Percentiles rank a stretch among this genome's conserved stretches.
Conservation (phyloP, 2,797 vertebrate species). For the Chloroceryle amazona region DNA sequence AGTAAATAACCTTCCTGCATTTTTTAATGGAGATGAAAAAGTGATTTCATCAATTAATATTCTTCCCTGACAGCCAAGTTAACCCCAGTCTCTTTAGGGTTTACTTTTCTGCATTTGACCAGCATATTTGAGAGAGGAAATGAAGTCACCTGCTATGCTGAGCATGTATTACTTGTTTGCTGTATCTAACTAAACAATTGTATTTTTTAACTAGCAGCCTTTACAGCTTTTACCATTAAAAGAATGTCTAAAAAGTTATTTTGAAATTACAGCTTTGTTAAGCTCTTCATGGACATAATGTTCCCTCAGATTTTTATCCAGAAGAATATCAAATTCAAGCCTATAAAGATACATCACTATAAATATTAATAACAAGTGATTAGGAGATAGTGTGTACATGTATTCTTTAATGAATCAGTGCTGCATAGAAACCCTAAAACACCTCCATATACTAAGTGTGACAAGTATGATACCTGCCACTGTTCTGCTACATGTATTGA, state of each 20-base stretch:
- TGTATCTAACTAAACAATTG: background rate
- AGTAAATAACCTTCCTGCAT: constrained; percentile 51
- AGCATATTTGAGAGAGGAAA: constrained; percentile 3
- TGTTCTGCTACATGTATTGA: background rate
- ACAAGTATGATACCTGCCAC: background rate
- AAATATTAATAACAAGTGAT: background rate
- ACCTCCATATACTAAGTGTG: background rate
- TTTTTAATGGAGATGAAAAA: constrained; percentile 46
- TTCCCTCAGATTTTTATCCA: background rate
- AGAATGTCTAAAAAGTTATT: background rate
- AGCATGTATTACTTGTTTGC: constrained; percentile 35
- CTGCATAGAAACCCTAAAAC: background rate
- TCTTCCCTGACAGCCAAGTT: constrained; percentile 6
- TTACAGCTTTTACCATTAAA: background rate
- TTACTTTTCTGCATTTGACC: constrained; percentile 35
- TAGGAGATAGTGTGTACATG: background rate
- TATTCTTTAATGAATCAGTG: background rate
- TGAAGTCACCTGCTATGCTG: background rate
- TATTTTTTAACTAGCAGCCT: background rate
- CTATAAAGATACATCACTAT: background rate
- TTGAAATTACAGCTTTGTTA: constrained; percentile 18
- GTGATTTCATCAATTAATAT: constrained; percentile 39
- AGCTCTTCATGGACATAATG: background rate
- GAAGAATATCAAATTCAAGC: background rate
- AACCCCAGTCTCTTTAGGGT: background rate